Conservation (phyloP, 2,888 invertebrate genomes). For the Adineta ricciae region DNA sequence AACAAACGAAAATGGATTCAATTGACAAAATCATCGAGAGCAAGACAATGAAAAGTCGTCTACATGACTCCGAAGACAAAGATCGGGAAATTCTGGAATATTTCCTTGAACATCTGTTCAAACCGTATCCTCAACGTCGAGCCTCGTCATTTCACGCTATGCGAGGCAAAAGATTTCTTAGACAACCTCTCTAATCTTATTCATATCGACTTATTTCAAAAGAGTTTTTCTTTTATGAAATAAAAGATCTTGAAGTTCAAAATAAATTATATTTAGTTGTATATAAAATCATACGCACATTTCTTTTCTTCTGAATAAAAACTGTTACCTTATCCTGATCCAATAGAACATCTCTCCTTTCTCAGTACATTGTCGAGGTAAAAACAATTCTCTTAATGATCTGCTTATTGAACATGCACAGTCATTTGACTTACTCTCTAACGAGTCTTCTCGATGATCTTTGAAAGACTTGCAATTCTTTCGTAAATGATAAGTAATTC, state of each 20-base stretch:
- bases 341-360: too few relatives aligned
- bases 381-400: not conserved
- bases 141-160: constrained; percentile 1
- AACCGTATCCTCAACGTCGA: not conserved
- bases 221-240: constrained; percentile 15
- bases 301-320: not conserved
- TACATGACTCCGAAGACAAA: not conserved
- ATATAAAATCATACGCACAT: not conserved
- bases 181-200: not conserved
- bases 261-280: not conserved
- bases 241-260: not conserved
- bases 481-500: not conserved
- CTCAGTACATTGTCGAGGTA: not conserved
- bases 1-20: not conserved
- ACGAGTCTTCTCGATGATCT: not conserved
- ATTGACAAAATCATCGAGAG: not conserved
- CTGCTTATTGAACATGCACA: not conserved
- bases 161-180: not conserved
- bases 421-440: not conserved
- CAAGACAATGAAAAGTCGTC: not conserved
- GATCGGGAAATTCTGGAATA: not conserved
- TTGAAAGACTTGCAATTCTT: not conserved
- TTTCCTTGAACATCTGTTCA: not conserved
- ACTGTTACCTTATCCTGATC: not conserved
- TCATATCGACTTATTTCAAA: not conserved